These are phyloP conservation scores for Drosophila lacertosa DNA, from an alignment of 1,140 invertebrate genomes.

Conservation along the genomic window DNA sequence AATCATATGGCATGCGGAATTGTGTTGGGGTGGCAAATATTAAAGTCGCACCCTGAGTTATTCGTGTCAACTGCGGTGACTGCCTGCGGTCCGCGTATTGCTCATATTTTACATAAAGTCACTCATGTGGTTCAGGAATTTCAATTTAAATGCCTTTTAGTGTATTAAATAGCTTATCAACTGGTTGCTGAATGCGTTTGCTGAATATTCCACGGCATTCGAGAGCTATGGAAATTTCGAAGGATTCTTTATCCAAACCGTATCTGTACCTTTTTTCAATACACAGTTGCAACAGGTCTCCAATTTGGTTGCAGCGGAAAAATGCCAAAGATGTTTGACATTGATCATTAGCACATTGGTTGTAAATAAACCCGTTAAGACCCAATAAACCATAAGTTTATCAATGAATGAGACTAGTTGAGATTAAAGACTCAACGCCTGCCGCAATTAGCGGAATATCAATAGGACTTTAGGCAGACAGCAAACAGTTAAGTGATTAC, in stretches of 20 bases:
- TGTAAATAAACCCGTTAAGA: background rate
- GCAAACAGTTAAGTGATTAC: background rate
- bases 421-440: no score
- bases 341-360: background rate
- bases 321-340: no score
- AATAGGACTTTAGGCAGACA: background rate
- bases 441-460: background rate
- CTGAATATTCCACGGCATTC: background rate
- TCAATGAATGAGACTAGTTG: background rate
- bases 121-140: constrained; percentile 13
- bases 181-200: background rate
- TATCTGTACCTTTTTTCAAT: no score
- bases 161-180: constrained; percentile 19
- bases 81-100: background rate
- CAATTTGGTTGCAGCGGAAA: no score
- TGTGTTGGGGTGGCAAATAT: constrained; percentile 35
- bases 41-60: constrained; percentile 18
- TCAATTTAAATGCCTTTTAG: constrained; percentile 16
- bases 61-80: constrained; percentile 21
- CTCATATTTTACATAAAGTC: constrained; percentile 4
- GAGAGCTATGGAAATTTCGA: background rate
- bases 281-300: no score
- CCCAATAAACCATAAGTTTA: background rate
- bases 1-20: constrained; percentile 15
- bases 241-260: background rate